Evolutionary conservation across 2,113 vertebrate species (phyloP).

Genomic region (Neolamprologus sp.): DNA sequence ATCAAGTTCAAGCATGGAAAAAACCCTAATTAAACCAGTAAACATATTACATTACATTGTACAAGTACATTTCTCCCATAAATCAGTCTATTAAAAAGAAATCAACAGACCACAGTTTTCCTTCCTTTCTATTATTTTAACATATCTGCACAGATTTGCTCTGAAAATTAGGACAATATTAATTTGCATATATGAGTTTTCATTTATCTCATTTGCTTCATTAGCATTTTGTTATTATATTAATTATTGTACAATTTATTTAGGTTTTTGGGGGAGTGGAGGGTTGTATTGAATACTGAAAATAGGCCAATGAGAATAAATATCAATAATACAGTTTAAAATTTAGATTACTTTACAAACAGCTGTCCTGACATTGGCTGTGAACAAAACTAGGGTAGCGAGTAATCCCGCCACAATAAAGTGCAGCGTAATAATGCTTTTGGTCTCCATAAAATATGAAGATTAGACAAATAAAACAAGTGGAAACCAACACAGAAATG

Average conservation of each 20-base stretch:
- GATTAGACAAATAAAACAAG: background rate
- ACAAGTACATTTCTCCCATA: background rate
- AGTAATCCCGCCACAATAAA: background rate
- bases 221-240: background rate
- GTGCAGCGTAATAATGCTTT: background rate
- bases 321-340: background rate
- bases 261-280: background rate
- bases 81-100: fast-evolving
- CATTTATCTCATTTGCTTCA: background rate
- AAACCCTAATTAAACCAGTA: background rate
- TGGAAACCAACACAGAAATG: background rate
- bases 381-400: background rate
- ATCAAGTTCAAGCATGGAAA: background rate
- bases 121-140: background rate
- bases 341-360: background rate
- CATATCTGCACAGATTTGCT: background rate
- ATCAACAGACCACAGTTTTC: background rate
- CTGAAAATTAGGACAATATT: background rate
- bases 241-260: background rate
- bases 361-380: background rate
- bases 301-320: background rate
- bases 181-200: background rate
- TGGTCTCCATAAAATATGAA: background rate
- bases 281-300: background rate
- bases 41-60: background rate